Percentiles rank a stretch among this genome's conserved stretches.
phyloP scores from a whole-genome alignment of 2,888 invertebrate species.

The Heliconius ethilla region DNA sequence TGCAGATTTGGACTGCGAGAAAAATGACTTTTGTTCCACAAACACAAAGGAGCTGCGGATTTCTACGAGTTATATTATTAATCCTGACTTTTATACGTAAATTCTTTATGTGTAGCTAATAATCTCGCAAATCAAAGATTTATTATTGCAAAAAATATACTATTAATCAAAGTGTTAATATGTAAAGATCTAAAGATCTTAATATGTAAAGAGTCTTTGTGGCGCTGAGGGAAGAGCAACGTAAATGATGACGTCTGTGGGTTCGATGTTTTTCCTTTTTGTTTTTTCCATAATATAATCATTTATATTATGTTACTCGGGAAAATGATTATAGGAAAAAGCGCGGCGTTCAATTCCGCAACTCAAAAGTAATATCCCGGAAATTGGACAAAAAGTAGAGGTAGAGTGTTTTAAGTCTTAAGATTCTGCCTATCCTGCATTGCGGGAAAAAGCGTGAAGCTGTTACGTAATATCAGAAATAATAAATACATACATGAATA shows the following conservation, averaged over 20 bases:
- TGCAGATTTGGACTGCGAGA: conserved; percentile 28
- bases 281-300: too few species aligned
- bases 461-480: not conserved
- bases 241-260: too few species aligned
- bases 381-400: not conserved
- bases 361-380: not conserved
- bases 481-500: not conserved
- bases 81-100: conserved; percentile 4
- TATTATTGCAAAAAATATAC: too few species aligned
- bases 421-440: not conserved
- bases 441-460: not conserved
- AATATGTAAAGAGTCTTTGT: too few species aligned
- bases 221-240: too few species aligned
- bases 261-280: too few species aligned
- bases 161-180: too few species aligned
- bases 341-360: not conserved
- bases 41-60: conserved; percentile 19
- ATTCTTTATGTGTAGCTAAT: not conserved
- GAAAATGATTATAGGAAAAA: not conserved
- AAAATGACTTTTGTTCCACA: conserved; percentile 30
- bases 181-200: too few species aligned
- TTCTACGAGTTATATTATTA: conserved; percentile 18
- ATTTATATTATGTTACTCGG: too few species aligned
- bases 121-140: too few species aligned
- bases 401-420: not conserved